A percentile compares a stretch with the other conserved stretches of the same genome.
phyloP scores from a whole-genome alignment of 2,888 invertebrate species.

The Callosobruchus maculatus region DNA sequence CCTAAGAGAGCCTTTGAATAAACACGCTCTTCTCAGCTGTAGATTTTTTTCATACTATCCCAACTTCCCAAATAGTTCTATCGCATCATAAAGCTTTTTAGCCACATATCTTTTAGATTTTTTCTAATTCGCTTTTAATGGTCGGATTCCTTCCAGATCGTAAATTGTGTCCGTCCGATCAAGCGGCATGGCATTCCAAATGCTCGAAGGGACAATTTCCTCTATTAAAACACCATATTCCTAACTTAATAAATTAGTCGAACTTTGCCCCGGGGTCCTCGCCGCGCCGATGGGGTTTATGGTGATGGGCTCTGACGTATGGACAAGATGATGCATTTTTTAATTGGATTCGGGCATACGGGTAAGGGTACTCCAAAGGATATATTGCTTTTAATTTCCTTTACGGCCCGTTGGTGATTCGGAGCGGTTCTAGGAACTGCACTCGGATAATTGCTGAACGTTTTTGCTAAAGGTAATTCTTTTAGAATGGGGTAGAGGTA shows the following conservation, averaged over 20 bases:
- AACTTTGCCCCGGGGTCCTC: background rate
- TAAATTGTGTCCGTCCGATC: conserved; percentile 19
- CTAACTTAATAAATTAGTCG: conserved; percentile 3
- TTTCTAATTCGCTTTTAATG: conserved; percentile 21
- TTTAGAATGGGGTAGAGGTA: background rate
- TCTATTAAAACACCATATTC: conserved; percentile 13
- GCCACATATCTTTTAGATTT: conserved; percentile 14
- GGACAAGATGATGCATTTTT: background rate
- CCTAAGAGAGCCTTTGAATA: background rate
- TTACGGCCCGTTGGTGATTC: background rate
- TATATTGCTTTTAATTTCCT: background rate
- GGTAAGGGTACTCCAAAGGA: background rate
- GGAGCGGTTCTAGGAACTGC: background rate
- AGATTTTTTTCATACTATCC: background rate
- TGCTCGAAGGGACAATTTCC: conserved; percentile 16
- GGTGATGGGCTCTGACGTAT: background rate
- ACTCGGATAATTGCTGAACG: background rate
- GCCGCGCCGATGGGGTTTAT: background rate
- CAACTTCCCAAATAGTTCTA: background rate
- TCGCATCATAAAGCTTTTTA: background rate
- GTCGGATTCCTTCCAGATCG: conserved; percentile 15
- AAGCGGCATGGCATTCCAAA: conserved; percentile 12
- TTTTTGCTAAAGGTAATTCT: background rate
- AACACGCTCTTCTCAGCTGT: background rate
- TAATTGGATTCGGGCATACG: background rate